Evolutionary conservation across 2,797 vertebrate genomes (phyloP), one percentile per base, ranked within the genome.

Genomic region (Cyprinodon diabolis): DNA sequence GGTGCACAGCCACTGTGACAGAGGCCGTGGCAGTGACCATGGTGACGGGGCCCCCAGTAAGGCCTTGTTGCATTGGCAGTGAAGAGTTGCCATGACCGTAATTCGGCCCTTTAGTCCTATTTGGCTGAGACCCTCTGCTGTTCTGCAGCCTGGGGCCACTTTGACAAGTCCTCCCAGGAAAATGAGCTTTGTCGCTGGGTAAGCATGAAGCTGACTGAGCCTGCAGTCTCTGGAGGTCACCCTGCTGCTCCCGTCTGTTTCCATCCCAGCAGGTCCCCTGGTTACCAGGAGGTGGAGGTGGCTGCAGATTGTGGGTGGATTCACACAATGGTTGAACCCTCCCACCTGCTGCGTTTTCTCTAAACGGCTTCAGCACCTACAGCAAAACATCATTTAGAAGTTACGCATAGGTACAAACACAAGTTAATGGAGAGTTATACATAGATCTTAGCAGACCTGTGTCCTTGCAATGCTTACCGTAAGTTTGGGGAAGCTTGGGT

Each of bases 11-110:
- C 79, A 99, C 96, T 0, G 97, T 99, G 93, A 99, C 97, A 0
- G 97, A 99, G 14, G 98, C 96, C 0, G 98, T 99, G 86, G 97
- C 96, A 0, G 96, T 98, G 77, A 99, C 97, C 90, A 97, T 93
- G 65, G 97, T 97, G 75, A 94, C 89, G 2, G 91, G 72, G 11
- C 89, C 90, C 23, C 84, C 86, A 6, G 37, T 1, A 8, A 84
- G 63, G 56, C 79, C 78, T 15, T 84, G 91, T 30, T 84, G 86
- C 43, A 82, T 87, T 5, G 88, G 86, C 75, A 89, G 35, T 56
- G 79, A 54, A 0, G 87, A 81, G 79, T 76, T 85, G 80, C 82
- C 84, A 67, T 76, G 89, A 74, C 92, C 91, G 79, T 94, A 95
- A 79, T 87, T 73, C 1, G 93, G 91, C 85, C 93, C 91, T 88